These are phyloP conservation scores for Drosophila azteca DNA, from an alignment of 1,140 invertebrate species.

Conservation along the genomic window DNA sequence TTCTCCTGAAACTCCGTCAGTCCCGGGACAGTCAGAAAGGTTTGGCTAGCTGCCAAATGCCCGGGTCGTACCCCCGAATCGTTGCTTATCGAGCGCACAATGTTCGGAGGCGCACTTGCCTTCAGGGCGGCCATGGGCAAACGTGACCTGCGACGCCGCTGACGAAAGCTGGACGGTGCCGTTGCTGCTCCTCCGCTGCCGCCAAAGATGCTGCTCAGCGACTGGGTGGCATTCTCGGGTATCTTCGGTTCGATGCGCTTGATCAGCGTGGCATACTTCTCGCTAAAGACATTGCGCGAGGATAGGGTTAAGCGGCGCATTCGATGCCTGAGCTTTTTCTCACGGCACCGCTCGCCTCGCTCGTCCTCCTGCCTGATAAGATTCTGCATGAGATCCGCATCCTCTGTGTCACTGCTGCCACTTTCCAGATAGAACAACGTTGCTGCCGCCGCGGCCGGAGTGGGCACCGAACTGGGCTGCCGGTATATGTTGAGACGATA, in stretches of 20 bases:
- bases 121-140: constrained; percentile 27
- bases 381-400: constrained; percentile 68
- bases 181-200: constrained; percentile 6
- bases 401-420: constrained; percentile 69
- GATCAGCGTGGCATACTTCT: constrained; percentile 84
- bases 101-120: constrained; percentile 40
- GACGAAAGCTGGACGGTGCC: constrained; percentile 10
- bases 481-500: constrained; percentile 66
- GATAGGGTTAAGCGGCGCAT: constrained; percentile 85
- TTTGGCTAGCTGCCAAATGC: constrained; percentile 24
- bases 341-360: constrained; percentile 80
- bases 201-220: constrained; percentile 57
- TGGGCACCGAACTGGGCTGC: constrained; percentile 48
- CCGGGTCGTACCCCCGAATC: constrained; percentile 72
- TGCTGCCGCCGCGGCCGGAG: constrained; percentile 52
- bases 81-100: constrained; percentile 85
- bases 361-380: constrained; percentile 86
- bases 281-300: constrained; percentile 85
- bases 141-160: constrained; percentile 55
- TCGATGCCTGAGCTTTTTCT: constrained; percentile 84
- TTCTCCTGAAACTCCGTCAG: constrained; percentile 61
- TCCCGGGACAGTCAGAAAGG: constrained; percentile 48
- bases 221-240: constrained; percentile 70
- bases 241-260: constrained; percentile 75
- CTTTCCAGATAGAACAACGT: constrained; percentile 71